Base-by-base conservation (phyloP, 2,797 vertebrate genomes). In the Knipowitschia caucasica region DNA sequence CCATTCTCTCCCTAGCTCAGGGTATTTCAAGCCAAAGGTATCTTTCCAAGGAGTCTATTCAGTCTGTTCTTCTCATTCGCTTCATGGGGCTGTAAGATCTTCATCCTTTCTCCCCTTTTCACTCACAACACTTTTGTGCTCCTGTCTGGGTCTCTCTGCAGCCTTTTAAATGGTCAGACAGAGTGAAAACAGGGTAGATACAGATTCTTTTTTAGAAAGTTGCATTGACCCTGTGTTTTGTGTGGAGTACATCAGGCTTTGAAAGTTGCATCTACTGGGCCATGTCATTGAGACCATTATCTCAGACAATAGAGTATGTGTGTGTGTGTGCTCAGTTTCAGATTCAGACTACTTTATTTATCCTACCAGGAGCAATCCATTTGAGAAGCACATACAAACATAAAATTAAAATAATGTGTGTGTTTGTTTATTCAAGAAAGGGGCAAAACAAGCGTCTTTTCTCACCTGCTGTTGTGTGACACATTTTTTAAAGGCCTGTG, bases 61-160 rank as follows among this genome's bases (percentile, higher is more conserved):
- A 9, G 2, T 67, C 39, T 11, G 1, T 54, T 49, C 17, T 30
- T 62, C 52, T 68, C 64, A 29, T 70, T 50, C 45, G 27, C 45
- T 77, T 64, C 56, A 30, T 63, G 58, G 62, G 50, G 44, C 21
- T 15, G 59, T 59, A 47, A 54, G 53, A 64, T 81, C 73, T 72
- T 64, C 72, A 51, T 73, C 44, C 71, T 71, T 61, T 76, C 81
- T 64, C 45, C 33, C 34, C 64, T 62, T n/a, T 81, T 72, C 33
- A 83, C 71, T 81, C 75, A 68, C 59, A 27, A 64, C 63, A 61
- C 62, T 62, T 79, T 73, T 81, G 76, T 72, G 67, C 62, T 69
- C 53, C 56, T 68, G 67, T 80, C 73, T 61, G 49, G 44, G 68
- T 68, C 56, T 73, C 64, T 53, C 50, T 30, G 75, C 69, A 73